Percentiles rank a stretch among this genome's conserved stretches.
phyloP scores from a whole-genome alignment of 1,140 invertebrate genomes.

The Teleopsis dalmanni region DNA sequence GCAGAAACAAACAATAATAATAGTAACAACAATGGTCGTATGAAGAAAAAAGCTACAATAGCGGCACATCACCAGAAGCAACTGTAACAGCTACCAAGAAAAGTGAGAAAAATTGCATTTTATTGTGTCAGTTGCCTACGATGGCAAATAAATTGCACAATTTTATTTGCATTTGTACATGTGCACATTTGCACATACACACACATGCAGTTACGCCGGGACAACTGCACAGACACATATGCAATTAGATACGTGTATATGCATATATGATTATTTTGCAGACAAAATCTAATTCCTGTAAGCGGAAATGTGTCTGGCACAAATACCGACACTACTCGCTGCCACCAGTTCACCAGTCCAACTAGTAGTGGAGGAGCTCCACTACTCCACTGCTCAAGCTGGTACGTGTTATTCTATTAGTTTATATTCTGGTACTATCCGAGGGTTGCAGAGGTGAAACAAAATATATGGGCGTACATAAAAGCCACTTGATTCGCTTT shows the following conservation, averaged over 20 bases:
- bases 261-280: not conserved
- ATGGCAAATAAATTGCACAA: conserved; percentile 14
- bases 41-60: too few species aligned
- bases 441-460: too few species aligned
- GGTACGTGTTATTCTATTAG: too few species aligned
- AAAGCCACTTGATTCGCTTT: conserved; percentile 17
- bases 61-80: too few species aligned
- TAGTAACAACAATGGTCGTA: not conserved
- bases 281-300: not conserved
- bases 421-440: too few species aligned
- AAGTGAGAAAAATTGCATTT: conserved; percentile 8
- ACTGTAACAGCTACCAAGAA: too few species aligned
- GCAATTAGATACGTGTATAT: not conserved
- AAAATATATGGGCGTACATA: conserved; percentile 3
- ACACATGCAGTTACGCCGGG: not conserved
- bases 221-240: not conserved
- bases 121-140: conserved; percentile 16
- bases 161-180: conserved; percentile 13
- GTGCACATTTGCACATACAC: not conserved
- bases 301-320: too few species aligned
- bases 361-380: not conserved
- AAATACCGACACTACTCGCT: too few species aligned
- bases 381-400: not conserved
- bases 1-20: not conserved
- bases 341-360: too few species aligned